Conservation (phyloP, 2,888 invertebrate genomes). For the Entomobrya multifasciata region DNA sequence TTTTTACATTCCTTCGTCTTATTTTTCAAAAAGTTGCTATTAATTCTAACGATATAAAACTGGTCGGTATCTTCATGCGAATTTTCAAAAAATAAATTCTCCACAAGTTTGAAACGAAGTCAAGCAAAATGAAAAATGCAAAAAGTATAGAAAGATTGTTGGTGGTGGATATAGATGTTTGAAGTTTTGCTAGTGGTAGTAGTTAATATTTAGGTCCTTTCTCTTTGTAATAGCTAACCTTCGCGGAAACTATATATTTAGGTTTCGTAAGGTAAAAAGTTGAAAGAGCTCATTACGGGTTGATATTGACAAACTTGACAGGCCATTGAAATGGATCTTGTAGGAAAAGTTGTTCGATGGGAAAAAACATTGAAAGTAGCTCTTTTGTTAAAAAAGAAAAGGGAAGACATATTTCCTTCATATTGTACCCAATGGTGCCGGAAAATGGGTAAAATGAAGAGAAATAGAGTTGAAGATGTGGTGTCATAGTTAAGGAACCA, state of each 20-base stretch:
- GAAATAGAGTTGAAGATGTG: slow-evolving; percentile 37
- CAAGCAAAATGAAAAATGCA: slow-evolving; percentile 55
- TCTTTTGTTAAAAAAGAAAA: slow-evolving; percentile 38
- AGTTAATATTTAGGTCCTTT: slow-evolving; percentile 5
- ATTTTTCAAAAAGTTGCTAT: slow-evolving; percentile 13
- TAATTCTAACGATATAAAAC: slow-evolving; percentile 16
- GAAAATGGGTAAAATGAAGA: slow-evolving; percentile 23
- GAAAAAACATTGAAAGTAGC: slow-evolving; percentile 6
- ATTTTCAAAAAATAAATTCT: not conserved
- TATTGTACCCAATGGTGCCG: slow-evolving; percentile 44
- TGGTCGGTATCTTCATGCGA: not conserved
- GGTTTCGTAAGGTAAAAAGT: slow-evolving; percentile 52
- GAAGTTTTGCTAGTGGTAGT: not conserved
- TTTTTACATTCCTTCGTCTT: too few species aligned
- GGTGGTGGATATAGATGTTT: slow-evolving; percentile 13
- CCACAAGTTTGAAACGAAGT: slow-evolving; percentile 3
- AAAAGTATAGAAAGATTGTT: slow-evolving; percentile 40
- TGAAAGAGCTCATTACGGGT: slow-evolving; percentile 66
- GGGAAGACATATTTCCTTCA: not conserved
- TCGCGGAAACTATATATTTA: slow-evolving; percentile 19
- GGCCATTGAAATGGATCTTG: slow-evolving; percentile 70
- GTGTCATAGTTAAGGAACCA: too few species aligned
- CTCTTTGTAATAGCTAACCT: slow-evolving; percentile 1
- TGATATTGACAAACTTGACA: slow-evolving; percentile 71
- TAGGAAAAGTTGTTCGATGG: slow-evolving; percentile 51